A percentile compares a stretch with the other conserved stretches of the same genome.
Conservation (phyloP, 2,797 vertebrate species). For the Cyclopterus lumpus region DNA sequence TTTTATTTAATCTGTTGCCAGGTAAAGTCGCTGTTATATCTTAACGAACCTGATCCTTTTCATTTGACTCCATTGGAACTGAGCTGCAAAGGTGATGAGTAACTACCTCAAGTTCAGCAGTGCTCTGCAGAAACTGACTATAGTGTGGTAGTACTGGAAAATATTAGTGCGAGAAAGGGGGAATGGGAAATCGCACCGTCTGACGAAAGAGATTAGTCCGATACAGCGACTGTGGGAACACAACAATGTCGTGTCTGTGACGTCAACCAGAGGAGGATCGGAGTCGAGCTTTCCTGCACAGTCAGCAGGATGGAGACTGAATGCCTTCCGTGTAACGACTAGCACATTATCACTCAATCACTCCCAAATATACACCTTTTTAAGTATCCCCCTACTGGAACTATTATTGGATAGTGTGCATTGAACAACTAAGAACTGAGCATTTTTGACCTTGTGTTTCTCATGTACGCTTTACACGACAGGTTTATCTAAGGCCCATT, state of each 20-base stretch:
- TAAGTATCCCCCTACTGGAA: neutral
- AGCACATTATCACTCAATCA: neutral
- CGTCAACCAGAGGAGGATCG: slow-evolving; percentile 1
- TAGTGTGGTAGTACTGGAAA: slow-evolving; percentile 35
- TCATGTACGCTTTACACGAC: neutral
- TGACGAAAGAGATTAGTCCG: neutral
- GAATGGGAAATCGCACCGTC: neutral
- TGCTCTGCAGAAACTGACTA: slow-evolving; percentile 41
- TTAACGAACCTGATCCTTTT: slow-evolving; percentile 2
- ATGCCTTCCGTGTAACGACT: neutral
- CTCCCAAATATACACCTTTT: neutral
- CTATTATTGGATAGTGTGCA: neutral
- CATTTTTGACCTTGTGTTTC: neutral
- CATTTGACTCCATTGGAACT: slow-evolving; percentile 35
- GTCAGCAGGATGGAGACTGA: neutral
- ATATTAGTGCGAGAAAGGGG: neutral
- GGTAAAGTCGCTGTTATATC: neutral
- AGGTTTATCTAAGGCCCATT: neutral
- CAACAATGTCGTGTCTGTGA: slow-evolving; percentile 21
- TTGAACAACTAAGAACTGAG: too few relatives aligned
- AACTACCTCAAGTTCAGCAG: slow-evolving; percentile 70
- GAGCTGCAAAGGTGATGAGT: slow-evolving; percentile 45
- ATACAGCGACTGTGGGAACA: slow-evolving; percentile 10
- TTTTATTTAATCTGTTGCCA: neutral
- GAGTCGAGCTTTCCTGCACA: neutral